A percentile compares a stretch with the other conserved stretches of the same genome.
Evolutionary conservation across 2,888 invertebrate genomes (phyloP).

Genomic region (Synanthedon myopaeformis): DNA sequence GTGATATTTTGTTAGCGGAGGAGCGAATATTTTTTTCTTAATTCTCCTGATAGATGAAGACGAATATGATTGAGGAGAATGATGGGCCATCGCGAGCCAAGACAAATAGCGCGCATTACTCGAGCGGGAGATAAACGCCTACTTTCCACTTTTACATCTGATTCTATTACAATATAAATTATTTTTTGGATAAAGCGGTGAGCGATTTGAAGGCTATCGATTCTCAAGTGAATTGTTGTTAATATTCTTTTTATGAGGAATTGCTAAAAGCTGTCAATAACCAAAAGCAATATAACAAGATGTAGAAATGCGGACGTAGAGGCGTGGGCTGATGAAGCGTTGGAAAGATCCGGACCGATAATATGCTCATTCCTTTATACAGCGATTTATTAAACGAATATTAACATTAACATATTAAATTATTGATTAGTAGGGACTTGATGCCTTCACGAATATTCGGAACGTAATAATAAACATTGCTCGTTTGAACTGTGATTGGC

Average conservation of each 20-base stretch:
- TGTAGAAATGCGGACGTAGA: too few relatives aligned
- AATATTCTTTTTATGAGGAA: too few relatives aligned
- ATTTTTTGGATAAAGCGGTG: background rate
- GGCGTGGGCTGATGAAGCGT: too few relatives aligned
- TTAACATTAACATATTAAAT: background rate
- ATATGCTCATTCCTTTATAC: background rate
- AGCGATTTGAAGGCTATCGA: too few relatives aligned
- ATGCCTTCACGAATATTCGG: too few relatives aligned
- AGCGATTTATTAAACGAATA: background rate
- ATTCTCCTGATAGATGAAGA: constrained; percentile 41
- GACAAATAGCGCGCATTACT: constrained; percentile 55
- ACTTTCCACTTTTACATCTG: constrained; percentile 43
- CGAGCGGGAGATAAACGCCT: constrained; percentile 38
- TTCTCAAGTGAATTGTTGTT: too few relatives aligned
- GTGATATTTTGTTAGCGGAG: background rate
- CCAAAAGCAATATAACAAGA: too few relatives aligned
- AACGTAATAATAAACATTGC: too few relatives aligned
- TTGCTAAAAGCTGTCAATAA: too few relatives aligned
- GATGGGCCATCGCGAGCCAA: constrained; percentile 33
- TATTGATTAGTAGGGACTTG: too few relatives aligned
- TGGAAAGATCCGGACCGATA: too few relatives aligned
- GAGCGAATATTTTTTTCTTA: constrained; percentile 16
- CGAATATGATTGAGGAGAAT: constrained; percentile 36
- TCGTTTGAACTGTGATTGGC: too few relatives aligned
- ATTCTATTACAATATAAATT: constrained; percentile 20